Evolutionary conservation across 2,888 invertebrate genomes (phyloP), one percentile per base, ranked within the genome.

Genomic region (Morpho achilles): DNA sequence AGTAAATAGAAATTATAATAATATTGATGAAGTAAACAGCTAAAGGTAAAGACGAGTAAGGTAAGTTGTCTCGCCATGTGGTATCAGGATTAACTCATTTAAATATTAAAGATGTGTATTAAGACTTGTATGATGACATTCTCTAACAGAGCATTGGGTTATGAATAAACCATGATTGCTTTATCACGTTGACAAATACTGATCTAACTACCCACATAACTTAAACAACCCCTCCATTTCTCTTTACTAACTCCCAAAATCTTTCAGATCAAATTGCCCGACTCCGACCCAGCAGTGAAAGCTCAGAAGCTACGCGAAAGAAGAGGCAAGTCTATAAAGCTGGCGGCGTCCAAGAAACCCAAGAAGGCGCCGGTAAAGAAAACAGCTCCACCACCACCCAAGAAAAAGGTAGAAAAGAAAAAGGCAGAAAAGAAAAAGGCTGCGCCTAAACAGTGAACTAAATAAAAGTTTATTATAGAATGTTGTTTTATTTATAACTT

Each of bases 141-240:
- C 83, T 85, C 79, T 83, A 63, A 77, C 87, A 89, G 89, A 90
- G 89, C 89, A 90, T 90, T 90, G 89, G 89, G 89, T 89, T 89
- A 89, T 90, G 89, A 89, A 3, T 23, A 54, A 0, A 42, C 74
- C 65, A 77, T 89, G 89, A 89, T 90, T 89, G 87, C 87, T n/a
- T 3, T 67, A 74, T 69, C 82, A 89, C 87, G 87, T 89, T 90
- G 90, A 89, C 90, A 79, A 63, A 53, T 69, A 60, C 89, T 88
- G 88, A 88, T 42, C 44, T 9, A 8, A 32, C 6, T 22, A 9
- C 4, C 10, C 8, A 23, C n/a, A 8, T 6, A 2, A 9, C 10
- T 7, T 0, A 9, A 8, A 5, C 8, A 3, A 8, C 32, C n/a
- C 8, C 10, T 4, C n/a, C 7, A 46, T 5, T 22, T 23, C 8